phyloP scores from a whole-genome alignment of 2,113 vertebrate species.

The Mus musculus region GRCm39 chr8:54789001-54789500 shows the following conservation, averaged over 20 bases:
- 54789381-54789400: neutral
- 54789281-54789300: neutral
- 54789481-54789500: neutral
- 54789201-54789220: neutral
- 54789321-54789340: neutral
- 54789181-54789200: rapidly evolving
- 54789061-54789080: no score
- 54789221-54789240: neutral
- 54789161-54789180: rapidly evolving
- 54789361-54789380: neutral
- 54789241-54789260: neutral
- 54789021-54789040: no score
- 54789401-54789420: neutral
- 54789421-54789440: neutral
- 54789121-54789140: neutral
- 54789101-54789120: neutral
- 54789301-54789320: neutral
- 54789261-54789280: neutral
- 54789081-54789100: no score
- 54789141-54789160: neutral
- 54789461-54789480: neutral
- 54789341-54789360: neutral
- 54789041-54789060: no score
- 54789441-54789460: neutral
- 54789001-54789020: no score